These are phyloP conservation scores for Myiothlypis chrysogaster DNA, from an alignment of 2,797 vertebrate species.

Conservation along the genomic window DNA sequence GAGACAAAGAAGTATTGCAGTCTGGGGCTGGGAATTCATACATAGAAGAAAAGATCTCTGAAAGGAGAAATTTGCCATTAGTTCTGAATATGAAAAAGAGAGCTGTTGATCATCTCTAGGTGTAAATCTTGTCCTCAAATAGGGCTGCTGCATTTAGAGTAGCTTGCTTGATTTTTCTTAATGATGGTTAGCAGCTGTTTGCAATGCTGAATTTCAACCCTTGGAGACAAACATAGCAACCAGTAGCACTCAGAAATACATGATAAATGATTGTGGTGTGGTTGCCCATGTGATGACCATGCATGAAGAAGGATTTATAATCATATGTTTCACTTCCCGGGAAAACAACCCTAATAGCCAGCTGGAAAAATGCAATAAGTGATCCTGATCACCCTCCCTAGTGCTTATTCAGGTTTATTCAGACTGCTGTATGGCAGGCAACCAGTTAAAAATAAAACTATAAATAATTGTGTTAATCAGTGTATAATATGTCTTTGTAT, in stretches of 20 bases:
- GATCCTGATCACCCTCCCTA: background rate
- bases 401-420: background rate
- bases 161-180: background rate
- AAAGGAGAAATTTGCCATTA: background rate
- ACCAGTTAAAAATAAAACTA: constrained; percentile 33
- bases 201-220: background rate
- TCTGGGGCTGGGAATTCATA: background rate
- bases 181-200: constrained; percentile 41
- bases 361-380: background rate
- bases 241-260: background rate
- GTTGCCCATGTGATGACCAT: background rate
- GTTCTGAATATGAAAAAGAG: background rate
- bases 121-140: background rate
- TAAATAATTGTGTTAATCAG: constrained; percentile 66
- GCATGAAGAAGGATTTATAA: background rate
- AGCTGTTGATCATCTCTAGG: background rate
- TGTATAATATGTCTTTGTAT: constrained; percentile 66
- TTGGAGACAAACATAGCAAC: constrained; percentile 20
- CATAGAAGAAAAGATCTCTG: background rate
- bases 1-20: background rate
- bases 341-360: background rate
- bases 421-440: background rate
- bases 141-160: background rate
- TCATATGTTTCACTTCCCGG: background rate
- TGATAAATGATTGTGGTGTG: background rate